A percentile compares a stretch with the other conserved stretches of the same genome.
Conservation (phyloP, 2,113 vertebrate species). For the Tiliqua scincoides region DNA sequence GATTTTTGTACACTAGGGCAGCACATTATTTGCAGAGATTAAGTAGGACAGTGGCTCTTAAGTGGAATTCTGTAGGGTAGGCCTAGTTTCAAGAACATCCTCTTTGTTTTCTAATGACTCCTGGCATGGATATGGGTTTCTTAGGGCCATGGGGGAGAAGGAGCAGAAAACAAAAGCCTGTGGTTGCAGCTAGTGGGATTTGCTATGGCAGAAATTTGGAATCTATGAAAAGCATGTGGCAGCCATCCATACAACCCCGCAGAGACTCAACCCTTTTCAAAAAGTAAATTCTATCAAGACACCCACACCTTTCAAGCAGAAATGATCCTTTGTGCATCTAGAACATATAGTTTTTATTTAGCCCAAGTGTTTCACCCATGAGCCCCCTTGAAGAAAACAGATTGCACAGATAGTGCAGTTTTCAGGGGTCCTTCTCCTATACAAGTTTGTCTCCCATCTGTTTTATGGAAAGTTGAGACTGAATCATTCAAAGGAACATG, state of each 20-base stretch:
- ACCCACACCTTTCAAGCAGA: constrained; percentile 68
- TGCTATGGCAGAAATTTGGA: constrained; percentile 80
- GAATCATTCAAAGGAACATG: background rate
- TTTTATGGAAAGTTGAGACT: constrained; percentile 1
- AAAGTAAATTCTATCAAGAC: constrained; percentile 61
- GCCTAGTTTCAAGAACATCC: constrained; percentile 52
- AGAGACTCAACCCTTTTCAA: constrained; percentile 37
- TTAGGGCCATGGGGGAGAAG: constrained; percentile 56
- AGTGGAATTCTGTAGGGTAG: constrained; percentile 73
- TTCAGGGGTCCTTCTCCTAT: background rate
- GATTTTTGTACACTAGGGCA: background rate
- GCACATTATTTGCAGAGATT: background rate
- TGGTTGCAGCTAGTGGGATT: constrained; percentile 72
- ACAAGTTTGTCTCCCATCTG: background rate
- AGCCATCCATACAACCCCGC: constrained; percentile 63
- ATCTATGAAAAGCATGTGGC: constrained; percentile 82
- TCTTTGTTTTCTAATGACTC: constrained; percentile 67
- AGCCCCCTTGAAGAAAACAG: constrained; percentile 54
- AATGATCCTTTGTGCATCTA: constrained; percentile 73
- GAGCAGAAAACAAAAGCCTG: constrained; percentile 73
- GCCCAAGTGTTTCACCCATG: constrained; percentile 60
- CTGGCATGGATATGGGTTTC: constrained; percentile 51
- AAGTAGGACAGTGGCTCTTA: constrained; percentile 42
- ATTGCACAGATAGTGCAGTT: constrained; percentile 14
- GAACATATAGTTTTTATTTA: constrained; percentile 72